A percentile compares a stretch with the other conserved stretches of the same genome.
These are phyloP conservation scores for Sminthurides bifidus DNA, from an alignment of 1,140 invertebrate species.

Conservation along the genomic window DNA sequence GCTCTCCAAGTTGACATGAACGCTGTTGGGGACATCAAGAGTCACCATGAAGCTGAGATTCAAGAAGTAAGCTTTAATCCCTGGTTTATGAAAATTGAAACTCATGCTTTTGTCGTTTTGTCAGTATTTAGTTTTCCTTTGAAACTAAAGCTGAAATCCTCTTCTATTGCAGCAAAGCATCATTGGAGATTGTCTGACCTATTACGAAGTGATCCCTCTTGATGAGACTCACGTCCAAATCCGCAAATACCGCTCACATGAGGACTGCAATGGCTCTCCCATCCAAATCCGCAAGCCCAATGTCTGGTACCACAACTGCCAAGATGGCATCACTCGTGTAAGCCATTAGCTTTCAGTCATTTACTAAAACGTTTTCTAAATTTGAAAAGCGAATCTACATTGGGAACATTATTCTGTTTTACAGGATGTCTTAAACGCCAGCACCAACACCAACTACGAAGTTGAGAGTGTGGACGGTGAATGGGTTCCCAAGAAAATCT, in stretches of 20 bases:
- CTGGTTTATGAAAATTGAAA: too few relatives aligned
- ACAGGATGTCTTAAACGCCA: constrained; percentile 24
- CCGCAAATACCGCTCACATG: constrained; percentile 20
- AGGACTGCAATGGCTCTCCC: constrained; percentile 11
- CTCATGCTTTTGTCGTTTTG: too few relatives aligned
- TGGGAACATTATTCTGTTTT: not conserved
- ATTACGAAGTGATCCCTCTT: constrained; percentile 24
- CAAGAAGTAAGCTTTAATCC: too few relatives aligned
- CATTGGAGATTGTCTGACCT: constrained; percentile 23
- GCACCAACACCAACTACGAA: constrained; percentile 13
- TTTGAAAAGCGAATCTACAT: not conserved
- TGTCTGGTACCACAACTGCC: constrained; percentile 12
- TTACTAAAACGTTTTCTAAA: not conserved
- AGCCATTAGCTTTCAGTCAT: not conserved
- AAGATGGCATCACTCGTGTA: constrained; percentile 23
- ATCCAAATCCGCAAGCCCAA: constrained; percentile 15
- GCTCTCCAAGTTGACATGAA: constrained; percentile 22
- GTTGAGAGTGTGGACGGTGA: constrained; percentile 12
- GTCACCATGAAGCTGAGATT: too few relatives aligned
- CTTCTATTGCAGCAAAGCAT: constrained; percentile 28
- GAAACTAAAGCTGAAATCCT: too few relatives aligned
- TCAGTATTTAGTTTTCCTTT: too few relatives aligned
- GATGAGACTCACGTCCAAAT: constrained; percentile 10
- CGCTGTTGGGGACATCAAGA: too few relatives aligned
- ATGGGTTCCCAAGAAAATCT: constrained; percentile 13